Percentiles rank a stretch among this genome's conserved stretches.
Conservation (phyloP, 2,113 vertebrate genomes). For the Okapia johnstoni region DNA sequence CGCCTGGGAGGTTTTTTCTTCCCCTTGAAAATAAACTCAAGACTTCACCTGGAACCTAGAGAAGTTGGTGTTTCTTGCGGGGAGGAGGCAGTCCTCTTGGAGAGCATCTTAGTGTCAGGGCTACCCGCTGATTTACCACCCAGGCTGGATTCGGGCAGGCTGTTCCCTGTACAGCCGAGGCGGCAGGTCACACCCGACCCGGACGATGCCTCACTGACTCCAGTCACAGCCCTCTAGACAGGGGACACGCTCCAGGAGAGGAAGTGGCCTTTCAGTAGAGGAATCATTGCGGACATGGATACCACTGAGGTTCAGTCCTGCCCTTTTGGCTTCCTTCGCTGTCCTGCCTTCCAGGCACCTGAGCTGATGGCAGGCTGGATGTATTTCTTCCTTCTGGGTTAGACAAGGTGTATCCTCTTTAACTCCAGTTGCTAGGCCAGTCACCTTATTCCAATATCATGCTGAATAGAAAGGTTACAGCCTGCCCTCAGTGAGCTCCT, state of each 20-base stretch:
- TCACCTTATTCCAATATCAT: background rate
- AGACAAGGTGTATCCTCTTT: background rate
- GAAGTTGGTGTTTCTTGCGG: background rate
- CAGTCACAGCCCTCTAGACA: background rate
- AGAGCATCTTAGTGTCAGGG: background rate
- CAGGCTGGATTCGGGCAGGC: background rate
- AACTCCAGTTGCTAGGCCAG: background rate
- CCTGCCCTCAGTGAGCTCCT: background rate
- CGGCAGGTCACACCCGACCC: background rate
- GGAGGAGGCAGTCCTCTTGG: background rate
- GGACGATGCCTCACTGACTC: background rate
- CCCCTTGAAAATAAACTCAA: background rate
- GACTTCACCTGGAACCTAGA: background rate
- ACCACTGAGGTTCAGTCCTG: background rate
- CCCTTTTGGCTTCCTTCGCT: background rate
- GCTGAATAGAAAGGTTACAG: background rate
- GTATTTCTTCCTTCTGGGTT: background rate
- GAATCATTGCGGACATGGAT: fast-evolving
- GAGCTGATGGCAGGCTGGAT: background rate
- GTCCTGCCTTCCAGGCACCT: background rate
- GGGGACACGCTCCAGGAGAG: background rate
- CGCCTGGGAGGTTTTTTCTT: background rate
- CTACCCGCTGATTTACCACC: background rate
- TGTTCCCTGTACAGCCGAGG: background rate
- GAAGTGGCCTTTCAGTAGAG: background rate